Conservation (phyloP, 2,113 vertebrate genomes). For the Bufo bufo region DNA sequence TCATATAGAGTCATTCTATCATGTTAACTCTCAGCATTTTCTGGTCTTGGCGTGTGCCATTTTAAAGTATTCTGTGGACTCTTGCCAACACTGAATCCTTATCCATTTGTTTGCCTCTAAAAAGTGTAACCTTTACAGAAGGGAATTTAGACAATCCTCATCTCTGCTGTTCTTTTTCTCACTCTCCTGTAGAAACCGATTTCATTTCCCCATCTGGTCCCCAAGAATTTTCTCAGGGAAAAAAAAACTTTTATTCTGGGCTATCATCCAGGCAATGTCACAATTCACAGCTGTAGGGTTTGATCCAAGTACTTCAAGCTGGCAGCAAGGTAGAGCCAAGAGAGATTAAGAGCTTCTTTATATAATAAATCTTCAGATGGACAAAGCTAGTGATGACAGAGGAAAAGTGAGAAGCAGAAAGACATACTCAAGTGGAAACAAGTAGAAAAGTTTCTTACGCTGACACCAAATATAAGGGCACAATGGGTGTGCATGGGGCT, state of each 20-base stretch:
- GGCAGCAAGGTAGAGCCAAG: slow-evolving; percentile 67
- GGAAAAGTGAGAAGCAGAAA: slow-evolving; percentile 55
- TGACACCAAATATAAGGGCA: slow-evolving; percentile 14
- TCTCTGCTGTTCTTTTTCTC: slow-evolving; percentile 40
- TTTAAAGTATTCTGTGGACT: not conserved
- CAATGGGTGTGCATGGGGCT: slow-evolving; percentile 19
- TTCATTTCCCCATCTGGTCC: slow-evolving; percentile 27
- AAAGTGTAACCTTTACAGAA: slow-evolving; percentile 56
- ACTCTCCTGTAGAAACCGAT: slow-evolving; percentile 54
- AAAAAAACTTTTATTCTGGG: slow-evolving; percentile 65
- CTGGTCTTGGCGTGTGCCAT: slow-evolving; percentile 44
- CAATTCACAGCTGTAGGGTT: slow-evolving; percentile 69
- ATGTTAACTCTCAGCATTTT: slow-evolving; percentile 13
- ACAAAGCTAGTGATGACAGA: slow-evolving; percentile 59
- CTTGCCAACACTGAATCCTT: slow-evolving; percentile 29
- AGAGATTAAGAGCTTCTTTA: slow-evolving; percentile 70
- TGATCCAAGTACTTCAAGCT: slow-evolving; percentile 69
- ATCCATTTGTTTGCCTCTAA: slow-evolving; percentile 41
- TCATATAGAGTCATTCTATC: slow-evolving; percentile 34
- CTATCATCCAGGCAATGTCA: slow-evolving; percentile 63
- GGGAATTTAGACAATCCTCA: slow-evolving; percentile 48
- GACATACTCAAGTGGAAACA: slow-evolving; percentile 52
- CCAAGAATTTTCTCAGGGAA: slow-evolving; percentile 66
- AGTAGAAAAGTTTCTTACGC: slow-evolving; percentile 24
- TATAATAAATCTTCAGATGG: slow-evolving; percentile 49